phyloP scores from a whole-genome alignment of 2,888 invertebrate genomes.

The Unio delphinus region DNA sequence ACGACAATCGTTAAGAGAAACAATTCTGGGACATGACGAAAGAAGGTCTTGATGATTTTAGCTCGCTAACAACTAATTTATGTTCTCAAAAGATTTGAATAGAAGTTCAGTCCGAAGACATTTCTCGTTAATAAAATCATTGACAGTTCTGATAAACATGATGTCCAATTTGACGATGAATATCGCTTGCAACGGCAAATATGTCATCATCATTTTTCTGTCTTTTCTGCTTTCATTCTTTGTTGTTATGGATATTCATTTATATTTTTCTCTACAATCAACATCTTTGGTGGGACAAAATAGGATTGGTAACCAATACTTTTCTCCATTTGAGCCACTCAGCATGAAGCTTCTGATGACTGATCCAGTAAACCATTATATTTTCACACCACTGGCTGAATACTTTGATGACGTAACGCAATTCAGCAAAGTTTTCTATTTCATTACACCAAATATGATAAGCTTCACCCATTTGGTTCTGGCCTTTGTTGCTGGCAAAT shows the following conservation, averaged over 20 bases:
- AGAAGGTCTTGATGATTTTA: too few relatives aligned
- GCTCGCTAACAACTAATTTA: too few relatives aligned
- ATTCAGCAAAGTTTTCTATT: slow-evolving; percentile 75
- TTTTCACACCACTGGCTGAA: slow-evolving; percentile 84
- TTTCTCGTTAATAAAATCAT: too few relatives aligned
- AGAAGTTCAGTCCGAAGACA: too few relatives aligned
- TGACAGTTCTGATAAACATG: slow-evolving; percentile 10
- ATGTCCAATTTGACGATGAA: slow-evolving; percentile 25
- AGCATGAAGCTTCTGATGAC: slow-evolving; percentile 87
- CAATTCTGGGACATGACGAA: too few relatives aligned
- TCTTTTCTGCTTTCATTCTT: slow-evolving; percentile 30
- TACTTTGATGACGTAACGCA: slow-evolving; percentile 79
- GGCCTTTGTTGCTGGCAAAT: slow-evolving; percentile 81
- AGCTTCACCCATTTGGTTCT: slow-evolving; percentile 85
- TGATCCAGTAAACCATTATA: slow-evolving; percentile 87
- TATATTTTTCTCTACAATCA: slow-evolving; percentile 40
- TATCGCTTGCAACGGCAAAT: slow-evolving; percentile 22
- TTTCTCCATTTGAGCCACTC: slow-evolving; percentile 72
- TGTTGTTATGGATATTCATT: slow-evolving; percentile 45
- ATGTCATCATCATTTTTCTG: slow-evolving; percentile 19
- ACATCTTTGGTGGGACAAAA: slow-evolving; percentile 27
- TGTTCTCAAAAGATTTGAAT: too few relatives aligned
- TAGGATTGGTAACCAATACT: slow-evolving; percentile 16
- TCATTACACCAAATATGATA: slow-evolving; percentile 87
- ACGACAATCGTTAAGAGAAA: too few relatives aligned